A percentile compares a stretch with the other conserved stretches of the same genome.
Conservation (phyloP, 2,888 invertebrate species). For the Molorchus minor region DNA sequence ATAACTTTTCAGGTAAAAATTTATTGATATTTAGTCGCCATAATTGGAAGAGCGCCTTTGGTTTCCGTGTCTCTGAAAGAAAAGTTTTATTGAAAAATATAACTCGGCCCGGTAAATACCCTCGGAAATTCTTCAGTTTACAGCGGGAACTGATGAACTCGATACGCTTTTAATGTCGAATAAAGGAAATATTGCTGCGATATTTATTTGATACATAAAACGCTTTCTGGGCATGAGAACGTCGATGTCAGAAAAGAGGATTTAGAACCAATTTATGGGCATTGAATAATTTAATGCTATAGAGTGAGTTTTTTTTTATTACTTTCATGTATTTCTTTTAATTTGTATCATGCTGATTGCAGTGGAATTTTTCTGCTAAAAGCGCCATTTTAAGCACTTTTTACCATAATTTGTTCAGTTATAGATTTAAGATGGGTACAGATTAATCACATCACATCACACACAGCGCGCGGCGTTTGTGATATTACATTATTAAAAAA, state of each 20-base stretch:
- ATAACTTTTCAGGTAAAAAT: constrained; percentile 19
- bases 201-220: constrained; percentile 2
- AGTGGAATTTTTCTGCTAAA: no score
- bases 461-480: no score
- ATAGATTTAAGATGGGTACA: no score
- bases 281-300: no score
- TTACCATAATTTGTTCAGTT: no score
- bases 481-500: no score
- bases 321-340: no score
- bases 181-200: constrained; percentile 2
- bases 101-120: constrained; percentile 5
- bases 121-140: constrained; percentile 8
- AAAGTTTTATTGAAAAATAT: constrained; percentile 17
- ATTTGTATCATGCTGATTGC: no score
- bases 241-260: constrained; percentile 2
- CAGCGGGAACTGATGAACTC: constrained; percentile 9
- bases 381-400: no score
- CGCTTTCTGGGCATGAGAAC: constrained; percentile 22
- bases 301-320: no score
- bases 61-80: constrained; percentile 1
- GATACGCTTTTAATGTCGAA: constrained; percentile 1
- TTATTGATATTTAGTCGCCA: constrained; percentile 15
- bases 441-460: no score
- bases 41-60: constrained; percentile 13
- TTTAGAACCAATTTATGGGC: no score